Base-by-base conservation (phyloP, 92 coral and sea anemone genomes). In the Phenganax stokvisi region DNA sequence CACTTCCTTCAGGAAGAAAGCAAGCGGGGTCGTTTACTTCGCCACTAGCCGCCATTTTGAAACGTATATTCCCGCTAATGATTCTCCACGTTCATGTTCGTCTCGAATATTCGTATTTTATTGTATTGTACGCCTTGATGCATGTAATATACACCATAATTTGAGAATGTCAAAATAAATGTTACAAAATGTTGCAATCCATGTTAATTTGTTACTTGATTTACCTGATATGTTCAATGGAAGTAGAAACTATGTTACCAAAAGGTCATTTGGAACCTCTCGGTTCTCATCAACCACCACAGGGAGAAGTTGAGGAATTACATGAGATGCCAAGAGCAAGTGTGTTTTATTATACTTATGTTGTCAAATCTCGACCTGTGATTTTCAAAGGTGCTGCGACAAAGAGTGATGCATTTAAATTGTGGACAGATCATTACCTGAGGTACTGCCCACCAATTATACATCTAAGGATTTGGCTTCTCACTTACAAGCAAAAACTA, bases 371-470 rank as follows among this genome's bases (percentile, higher is more conserved):
- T 3, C 81, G 70, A 62, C 89, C 96, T 16, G 96, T 90, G 66
- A 82, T 90, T 25, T 85, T 90, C 51, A 88, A 80, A 80, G 96
- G 96, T 62, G 96, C 92, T 29, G 92, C 89, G 3, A 93, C 86
- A 64, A 10, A 75, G 16, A 91, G 96, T 12, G 80, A 83, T 17
- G 96, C 91, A 53, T 93, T 85, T 79, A 8, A 88, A 16, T 91
- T 86, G 9, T 93, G 97, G 97, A 89, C 91, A 61, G 97, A 93
- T 71, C 81, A 71, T n/a, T 93, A 93, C 60, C 77, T 93, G 54
- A 86, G 93, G 97, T 93, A 13, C 55, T 25, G 17, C 12, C 3
- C 61, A 30, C 12, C 17, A 28, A 37, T 6, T 6, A 29, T 9
- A 27, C 7, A 7, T 59, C 25, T 12, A 59, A 20, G 47, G 53